These are phyloP conservation scores for Amblyjoppa fuscipennis DNA, from an alignment of 2,888 invertebrate genomes.

Conservation along the genomic window DNA sequence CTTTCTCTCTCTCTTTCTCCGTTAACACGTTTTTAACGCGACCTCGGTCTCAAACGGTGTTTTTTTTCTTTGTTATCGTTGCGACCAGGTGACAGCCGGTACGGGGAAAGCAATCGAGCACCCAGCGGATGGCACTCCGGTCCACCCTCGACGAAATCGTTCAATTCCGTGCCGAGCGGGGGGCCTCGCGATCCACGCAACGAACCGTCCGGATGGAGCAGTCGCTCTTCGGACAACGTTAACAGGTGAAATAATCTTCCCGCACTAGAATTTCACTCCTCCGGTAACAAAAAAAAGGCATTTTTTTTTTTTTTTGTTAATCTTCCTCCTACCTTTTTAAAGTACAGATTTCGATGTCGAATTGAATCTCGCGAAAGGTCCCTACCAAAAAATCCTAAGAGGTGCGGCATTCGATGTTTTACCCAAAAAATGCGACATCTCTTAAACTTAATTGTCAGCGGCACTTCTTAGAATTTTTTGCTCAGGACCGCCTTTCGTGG, in stretches of 20 bases:
- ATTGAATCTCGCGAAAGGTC: no score
- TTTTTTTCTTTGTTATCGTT: conserved; percentile 52
- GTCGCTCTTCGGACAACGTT: conserved; percentile 82
- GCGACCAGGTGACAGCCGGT: conserved; percentile 81
- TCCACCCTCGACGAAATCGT: conserved; percentile 82
- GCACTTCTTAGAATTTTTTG: no score
- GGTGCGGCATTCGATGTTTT: no score
- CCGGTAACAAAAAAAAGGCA: no score
- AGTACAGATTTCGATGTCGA: no score
- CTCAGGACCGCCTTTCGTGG: no score
- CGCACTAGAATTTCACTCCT: no score
- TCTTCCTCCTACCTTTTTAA: no score
- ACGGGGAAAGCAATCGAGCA: conserved; percentile 82
- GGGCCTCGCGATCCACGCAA: conserved; percentile 82
- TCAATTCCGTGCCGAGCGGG: conserved; percentile 82
- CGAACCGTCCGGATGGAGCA: conserved; percentile 83
- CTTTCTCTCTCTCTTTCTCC: background rate
- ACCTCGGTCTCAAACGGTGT: conserved; percentile 25
- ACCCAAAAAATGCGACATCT: no score
- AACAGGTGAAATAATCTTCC: conserved; percentile 77
- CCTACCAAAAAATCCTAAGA: no score
- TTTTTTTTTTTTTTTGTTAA: no score
- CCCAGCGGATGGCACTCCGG: conserved; percentile 83
- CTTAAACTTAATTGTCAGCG: no score
- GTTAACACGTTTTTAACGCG: conserved; percentile 11